phyloP scores from a whole-genome alignment of 30 jellyfish, hydroid and myxozoan species.

The Mastigias papua region DNA sequence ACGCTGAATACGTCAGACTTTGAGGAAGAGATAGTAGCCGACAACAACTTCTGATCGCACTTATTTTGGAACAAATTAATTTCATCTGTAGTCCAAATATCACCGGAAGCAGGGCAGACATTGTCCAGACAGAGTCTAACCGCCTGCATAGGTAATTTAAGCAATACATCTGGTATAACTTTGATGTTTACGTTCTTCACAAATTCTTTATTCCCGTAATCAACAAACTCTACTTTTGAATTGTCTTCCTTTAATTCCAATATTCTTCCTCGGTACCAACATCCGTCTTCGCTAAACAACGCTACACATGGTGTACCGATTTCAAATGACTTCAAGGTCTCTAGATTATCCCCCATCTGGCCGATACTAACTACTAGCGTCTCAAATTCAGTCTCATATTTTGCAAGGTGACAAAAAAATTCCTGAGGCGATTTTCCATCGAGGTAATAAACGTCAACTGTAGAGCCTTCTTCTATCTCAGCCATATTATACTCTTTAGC shows the following conservation, averaged over 20 bases:
- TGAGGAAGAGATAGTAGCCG: neutral
- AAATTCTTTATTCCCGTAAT: constrained; percentile 88
- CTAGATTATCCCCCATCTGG: neutral
- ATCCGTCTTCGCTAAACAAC: constrained; percentile 60
- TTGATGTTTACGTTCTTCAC: constrained; percentile 37
- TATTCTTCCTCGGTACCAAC: constrained; percentile 71
- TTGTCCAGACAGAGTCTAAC: constrained; percentile 65
- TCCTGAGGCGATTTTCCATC: constrained; percentile 42
- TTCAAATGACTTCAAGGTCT: neutral
- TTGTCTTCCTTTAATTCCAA: constrained; percentile 31
- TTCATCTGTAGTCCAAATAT: constrained; percentile 2
- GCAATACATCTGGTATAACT: constrained; percentile 46
- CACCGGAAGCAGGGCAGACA: constrained; percentile 29
- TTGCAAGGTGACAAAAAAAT: constrained; percentile 50
- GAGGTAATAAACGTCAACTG: constrained; percentile 22
- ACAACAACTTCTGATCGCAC: constrained; percentile 33
- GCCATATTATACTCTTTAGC: neutral
- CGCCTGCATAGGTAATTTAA: constrained; percentile 73
- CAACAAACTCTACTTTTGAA: constrained; percentile 69
- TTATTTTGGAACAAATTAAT: neutral
- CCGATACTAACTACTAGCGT: constrained; percentile 10
- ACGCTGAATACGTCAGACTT: neutral
- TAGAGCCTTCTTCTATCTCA: constrained; percentile 1
- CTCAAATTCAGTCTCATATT: constrained; percentile 20
- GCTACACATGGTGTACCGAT: constrained; percentile 49